Evolutionary conservation across 2,797 vertebrate genomes (phyloP).

Genomic region (Hylomyscus alleni): DNA sequence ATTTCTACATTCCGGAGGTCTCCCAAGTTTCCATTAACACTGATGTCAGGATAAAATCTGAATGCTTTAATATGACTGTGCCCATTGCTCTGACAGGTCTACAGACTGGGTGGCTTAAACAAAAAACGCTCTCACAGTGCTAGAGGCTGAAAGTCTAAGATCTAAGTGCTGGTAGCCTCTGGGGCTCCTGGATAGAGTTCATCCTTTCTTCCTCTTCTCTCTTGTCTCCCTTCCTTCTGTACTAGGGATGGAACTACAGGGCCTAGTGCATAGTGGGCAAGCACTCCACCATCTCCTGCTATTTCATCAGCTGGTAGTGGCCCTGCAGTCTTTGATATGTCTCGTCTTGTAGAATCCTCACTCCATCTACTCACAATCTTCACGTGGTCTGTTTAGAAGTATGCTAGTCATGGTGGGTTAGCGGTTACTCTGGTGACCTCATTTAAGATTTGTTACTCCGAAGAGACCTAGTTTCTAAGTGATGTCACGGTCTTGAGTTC

Average conservation of each 20-base stretch:
- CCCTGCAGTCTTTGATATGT: not conserved
- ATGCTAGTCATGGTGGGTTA: not conserved
- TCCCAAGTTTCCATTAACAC: not conserved
- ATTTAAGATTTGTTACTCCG: not conserved
- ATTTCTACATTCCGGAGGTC: not conserved
- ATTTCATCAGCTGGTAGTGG: not conserved
- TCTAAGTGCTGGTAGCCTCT: not conserved
- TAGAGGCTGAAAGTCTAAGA: not conserved
- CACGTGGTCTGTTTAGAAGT: not conserved
- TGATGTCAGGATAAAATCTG: not conserved
- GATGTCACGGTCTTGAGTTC: not conserved
- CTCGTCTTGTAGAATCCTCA: not conserved
- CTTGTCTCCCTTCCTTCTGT: not conserved
- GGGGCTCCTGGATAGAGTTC: not conserved
- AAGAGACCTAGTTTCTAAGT: not conserved
- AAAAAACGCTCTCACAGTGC: not conserved
- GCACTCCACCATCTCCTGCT: not conserved
- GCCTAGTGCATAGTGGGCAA: not conserved
- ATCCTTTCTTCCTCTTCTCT: not conserved
- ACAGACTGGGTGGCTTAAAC: not conserved
- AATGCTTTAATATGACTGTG: not conserved
- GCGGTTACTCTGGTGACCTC: not conserved
- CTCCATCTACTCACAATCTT: not conserved
- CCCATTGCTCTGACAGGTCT: not conserved
- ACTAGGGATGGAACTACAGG: not conserved